Percentiles rank a stretch among this genome's conserved stretches.
phyloP scores from a whole-genome alignment of 2,113 vertebrate genomes.

The Aramus guarauna region DNA sequence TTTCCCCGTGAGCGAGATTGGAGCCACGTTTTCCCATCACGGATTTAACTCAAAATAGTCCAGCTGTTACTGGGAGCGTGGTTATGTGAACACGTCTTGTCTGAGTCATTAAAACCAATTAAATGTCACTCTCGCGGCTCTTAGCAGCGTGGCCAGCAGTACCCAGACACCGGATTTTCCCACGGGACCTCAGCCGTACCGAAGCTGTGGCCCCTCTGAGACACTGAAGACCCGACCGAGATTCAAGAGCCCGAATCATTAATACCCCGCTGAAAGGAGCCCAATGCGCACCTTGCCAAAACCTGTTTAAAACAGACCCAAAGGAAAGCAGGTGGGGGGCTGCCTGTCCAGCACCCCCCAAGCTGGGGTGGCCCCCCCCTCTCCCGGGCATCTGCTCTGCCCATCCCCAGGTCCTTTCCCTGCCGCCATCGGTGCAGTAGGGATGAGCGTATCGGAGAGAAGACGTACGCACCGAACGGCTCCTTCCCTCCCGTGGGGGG shows the following conservation, averaged over 20 bases:
- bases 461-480: accelerated
- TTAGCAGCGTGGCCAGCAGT: not conserved
- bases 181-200: accelerated
- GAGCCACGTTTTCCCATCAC: not conserved
- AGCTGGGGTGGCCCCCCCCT: not conserved
- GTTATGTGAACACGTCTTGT: not conserved
- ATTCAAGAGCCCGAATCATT: not conserved
- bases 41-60: not conserved
- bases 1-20: accelerated
- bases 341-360: not conserved
- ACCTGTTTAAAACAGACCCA: not conserved
- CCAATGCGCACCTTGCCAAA: accelerated
- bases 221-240: not conserved
- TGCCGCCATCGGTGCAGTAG: accelerated
- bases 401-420: not conserved
- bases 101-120: not conserved
- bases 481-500: accelerated
- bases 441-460: accelerated
- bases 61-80: not conserved
- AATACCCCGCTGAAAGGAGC: not conserved
- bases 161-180: not conserved
- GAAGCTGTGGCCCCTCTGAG: not conserved
- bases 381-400: not conserved
- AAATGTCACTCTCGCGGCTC: not conserved
- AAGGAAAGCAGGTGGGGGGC: not conserved